These are phyloP conservation scores for Semaprochilodus insignis DNA, from an alignment of 2,797 vertebrate genomes.

Conservation along the genomic window DNA sequence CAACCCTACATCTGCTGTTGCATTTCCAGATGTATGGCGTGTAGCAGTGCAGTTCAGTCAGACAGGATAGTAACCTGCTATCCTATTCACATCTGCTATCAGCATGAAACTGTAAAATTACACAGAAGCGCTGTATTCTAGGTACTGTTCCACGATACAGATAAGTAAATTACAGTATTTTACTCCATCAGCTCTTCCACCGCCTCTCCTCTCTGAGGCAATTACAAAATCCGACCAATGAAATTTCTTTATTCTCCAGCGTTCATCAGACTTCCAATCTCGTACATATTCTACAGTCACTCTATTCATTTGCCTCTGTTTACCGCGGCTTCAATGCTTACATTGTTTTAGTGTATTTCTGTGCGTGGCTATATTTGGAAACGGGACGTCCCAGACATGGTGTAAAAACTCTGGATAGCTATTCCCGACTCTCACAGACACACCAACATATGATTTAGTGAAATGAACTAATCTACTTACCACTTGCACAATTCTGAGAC, in stretches of 20 bases:
- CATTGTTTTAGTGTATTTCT: slow-evolving; percentile 41
- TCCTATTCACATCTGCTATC: slow-evolving; percentile 17
- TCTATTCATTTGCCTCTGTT: slow-evolving; percentile 25
- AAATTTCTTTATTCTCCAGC: slow-evolving; percentile 28
- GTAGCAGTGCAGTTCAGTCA: background rate
- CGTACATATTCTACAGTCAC: slow-evolving; percentile 16
- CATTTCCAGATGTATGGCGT: background rate
- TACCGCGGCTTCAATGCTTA: slow-evolving; percentile 13
- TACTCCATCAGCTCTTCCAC: slow-evolving; percentile 18
- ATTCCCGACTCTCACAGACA: background rate
- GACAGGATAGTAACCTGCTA: slow-evolving; percentile 20
- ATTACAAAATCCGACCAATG: slow-evolving; percentile 39
- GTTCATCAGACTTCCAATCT: slow-evolving; percentile 35
- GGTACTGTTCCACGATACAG: slow-evolving; percentile 29
- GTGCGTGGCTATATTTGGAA: slow-evolving; percentile 21
- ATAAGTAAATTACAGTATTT: slow-evolving; percentile 45
- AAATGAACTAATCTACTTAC: slow-evolving; percentile 40
- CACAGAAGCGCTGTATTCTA: slow-evolving; percentile 26
- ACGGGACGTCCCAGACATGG: slow-evolving; percentile 21
- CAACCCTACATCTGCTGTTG: background rate
- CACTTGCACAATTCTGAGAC: slow-evolving; percentile 4
- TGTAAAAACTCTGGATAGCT: slow-evolving; percentile 14
- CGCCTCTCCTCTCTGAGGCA: slow-evolving; percentile 24
- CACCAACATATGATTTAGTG: slow-evolving; percentile 4
- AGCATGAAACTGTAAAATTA: slow-evolving; percentile 47